Percentiles rank a stretch among this genome's conserved stretches.
phyloP scores from a whole-genome alignment of 2,888 invertebrate species.

The Diogma glabrata region DNA sequence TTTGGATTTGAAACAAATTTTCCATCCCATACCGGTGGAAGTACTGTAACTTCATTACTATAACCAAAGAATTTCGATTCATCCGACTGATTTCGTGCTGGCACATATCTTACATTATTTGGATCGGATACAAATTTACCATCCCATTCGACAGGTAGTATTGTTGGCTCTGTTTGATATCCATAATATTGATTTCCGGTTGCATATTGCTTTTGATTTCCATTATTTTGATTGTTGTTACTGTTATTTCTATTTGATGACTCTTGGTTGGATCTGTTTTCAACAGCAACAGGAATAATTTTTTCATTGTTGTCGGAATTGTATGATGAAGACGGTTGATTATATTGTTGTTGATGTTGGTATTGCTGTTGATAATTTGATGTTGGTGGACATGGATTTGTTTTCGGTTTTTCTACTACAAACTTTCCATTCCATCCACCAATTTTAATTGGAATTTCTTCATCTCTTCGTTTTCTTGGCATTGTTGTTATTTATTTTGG shows the following conservation, averaged over 20 bases:
- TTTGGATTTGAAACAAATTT: slow-evolving; percentile 4
- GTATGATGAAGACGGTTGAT: not conserved
- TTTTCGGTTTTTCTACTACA: slow-evolving; percentile 12
- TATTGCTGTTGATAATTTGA: not conserved
- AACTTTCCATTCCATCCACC: slow-evolving; percentile 38
- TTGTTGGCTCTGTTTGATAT: slow-evolving; percentile 10
- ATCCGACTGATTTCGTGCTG: slow-evolving; percentile 26
- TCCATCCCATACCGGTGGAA: slow-evolving; percentile 14
- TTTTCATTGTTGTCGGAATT: not conserved
- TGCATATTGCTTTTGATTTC: not conserved
- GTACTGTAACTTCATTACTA: slow-evolving; percentile 11
- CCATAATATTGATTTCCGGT: slow-evolving; percentile 12
- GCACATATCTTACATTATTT: slow-evolving; percentile 6
- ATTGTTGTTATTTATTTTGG: slow-evolving; percentile 21
- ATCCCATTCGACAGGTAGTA: slow-evolving; percentile 15
- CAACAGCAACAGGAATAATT: not conserved
- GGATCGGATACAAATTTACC: slow-evolving; percentile 5
- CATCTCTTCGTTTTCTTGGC: slow-evolving; percentile 28
- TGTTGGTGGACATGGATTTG: not conserved
- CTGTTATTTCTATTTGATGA: not conserved
- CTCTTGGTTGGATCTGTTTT: not conserved
- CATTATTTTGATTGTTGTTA: no score
- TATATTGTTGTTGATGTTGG: slow-evolving; percentile 5
- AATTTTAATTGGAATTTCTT: slow-evolving; percentile 35
- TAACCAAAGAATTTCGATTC: slow-evolving; percentile 21